These are phyloP conservation scores for Melanerpes aurifrons DNA, from an alignment of 2,113 vertebrate species.

Conservation along the genomic window DNA sequence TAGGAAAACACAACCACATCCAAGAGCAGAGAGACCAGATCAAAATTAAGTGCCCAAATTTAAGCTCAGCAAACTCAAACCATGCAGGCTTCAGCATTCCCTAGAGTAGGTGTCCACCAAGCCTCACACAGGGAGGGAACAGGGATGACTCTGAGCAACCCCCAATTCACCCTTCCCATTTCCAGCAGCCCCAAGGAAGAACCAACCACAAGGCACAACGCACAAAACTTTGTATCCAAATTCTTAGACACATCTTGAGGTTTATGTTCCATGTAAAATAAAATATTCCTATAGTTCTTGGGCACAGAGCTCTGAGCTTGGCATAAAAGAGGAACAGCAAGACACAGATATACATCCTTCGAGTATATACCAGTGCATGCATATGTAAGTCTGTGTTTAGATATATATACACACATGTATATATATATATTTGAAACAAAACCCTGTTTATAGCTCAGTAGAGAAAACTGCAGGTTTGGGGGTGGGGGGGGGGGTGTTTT, in stretches of 20 bases:
- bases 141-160: not conserved
- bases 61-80: accelerated
- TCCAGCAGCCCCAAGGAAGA: accelerated
- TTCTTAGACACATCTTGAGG: accelerated
- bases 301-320: not conserved
- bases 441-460: slow-evolving; percentile 63
- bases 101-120: accelerated
- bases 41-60: not conserved
- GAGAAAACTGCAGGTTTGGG: slow-evolving; percentile 59
- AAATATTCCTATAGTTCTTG: not conserved
- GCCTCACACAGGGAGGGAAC: accelerated
- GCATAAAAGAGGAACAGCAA: not conserved
- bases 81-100: accelerated
- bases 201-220: accelerated
- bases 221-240: not conserved
- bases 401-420: not conserved
- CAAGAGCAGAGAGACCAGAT: not conserved
- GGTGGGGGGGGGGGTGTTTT: too few relatives aligned
- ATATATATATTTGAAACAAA: not conserved
- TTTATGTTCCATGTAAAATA: not conserved
- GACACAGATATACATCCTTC: not conserved
- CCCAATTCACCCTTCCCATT: not conserved
- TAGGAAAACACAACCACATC: accelerated
- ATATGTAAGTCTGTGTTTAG: slow-evolving; percentile 9
- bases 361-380: not conserved